Percentiles rank a stretch among this genome's conserved stretches.
These are phyloP conservation scores for Hirtodrosophila trivittata DNA, from an alignment of 2,888 invertebrate genomes.

Conservation along the genomic window DNA sequence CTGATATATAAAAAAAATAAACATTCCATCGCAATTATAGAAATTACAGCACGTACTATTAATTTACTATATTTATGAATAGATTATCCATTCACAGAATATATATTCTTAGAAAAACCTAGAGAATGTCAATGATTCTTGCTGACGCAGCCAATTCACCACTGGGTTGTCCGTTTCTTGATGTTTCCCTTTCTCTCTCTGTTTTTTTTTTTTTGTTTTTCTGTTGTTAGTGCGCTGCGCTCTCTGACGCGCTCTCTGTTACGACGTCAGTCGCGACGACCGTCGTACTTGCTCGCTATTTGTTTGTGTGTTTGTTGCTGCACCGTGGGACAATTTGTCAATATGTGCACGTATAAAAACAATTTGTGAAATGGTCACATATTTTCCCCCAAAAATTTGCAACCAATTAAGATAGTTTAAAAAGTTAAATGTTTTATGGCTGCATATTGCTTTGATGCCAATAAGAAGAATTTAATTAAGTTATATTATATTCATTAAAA, in stretches of 20 bases:
- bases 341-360: neutral
- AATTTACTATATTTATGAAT: constrained; percentile 5
- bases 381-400: neutral
- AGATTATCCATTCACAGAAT: constrained; percentile 20
- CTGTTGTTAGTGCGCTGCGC: constrained; percentile 61
- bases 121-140: constrained; percentile 27
- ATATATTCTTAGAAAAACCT: constrained; percentile 22
- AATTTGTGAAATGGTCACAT: neutral
- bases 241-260: constrained; percentile 49
- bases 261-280: constrained; percentile 31
- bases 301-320: constrained; percentile 31
- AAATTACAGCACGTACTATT: no score
- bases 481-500: neutral
- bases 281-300: constrained; percentile 38
- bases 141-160: constrained; percentile 49
- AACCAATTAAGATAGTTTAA: no score
- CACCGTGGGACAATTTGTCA: constrained; percentile 19
- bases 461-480: neutral
- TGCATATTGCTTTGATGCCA: neutral
- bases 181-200: constrained; percentile 9
- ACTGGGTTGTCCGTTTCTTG: constrained; percentile 42
- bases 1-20: no score
- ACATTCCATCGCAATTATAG: no score
- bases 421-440: neutral
- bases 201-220: constrained; percentile 37